These are phyloP conservation scores for Holocentrus rufus DNA, from an alignment of 2,797 vertebrate genomes.

Conservation along the genomic window DNA sequence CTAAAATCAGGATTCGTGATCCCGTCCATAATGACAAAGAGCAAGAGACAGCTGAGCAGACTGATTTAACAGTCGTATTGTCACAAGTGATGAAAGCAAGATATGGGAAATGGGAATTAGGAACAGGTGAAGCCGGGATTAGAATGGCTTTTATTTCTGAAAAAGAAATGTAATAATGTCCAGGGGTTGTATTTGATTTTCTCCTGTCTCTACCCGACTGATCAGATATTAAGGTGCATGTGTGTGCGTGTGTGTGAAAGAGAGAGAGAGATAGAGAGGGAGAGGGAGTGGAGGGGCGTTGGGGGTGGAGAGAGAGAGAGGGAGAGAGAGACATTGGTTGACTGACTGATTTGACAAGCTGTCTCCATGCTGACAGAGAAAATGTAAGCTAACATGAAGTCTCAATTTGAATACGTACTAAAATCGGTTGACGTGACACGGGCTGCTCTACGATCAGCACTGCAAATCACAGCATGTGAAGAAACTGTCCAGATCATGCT, in stretches of 20 bases:
- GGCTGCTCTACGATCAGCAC: background rate
- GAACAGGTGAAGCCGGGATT: background rate
- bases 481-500: background rate
- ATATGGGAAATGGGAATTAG: too few relatives aligned
- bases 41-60: too few relatives aligned
- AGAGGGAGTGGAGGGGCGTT: too few relatives aligned
- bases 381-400: background rate
- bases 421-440: slow-evolving; percentile 8
- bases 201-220: background rate
- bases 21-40: too few relatives aligned
- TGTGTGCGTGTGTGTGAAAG: background rate
- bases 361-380: slow-evolving; percentile 1
- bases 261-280: background rate
- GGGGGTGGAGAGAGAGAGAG: slow-evolving; percentile 11
- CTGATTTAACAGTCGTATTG: too few relatives aligned
- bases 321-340: background rate
- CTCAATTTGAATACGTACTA: background rate
- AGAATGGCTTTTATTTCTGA: background rate
- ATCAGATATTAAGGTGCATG: background rate
- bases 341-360: slow-evolving; percentile 11
- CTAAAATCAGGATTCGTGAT: background rate
- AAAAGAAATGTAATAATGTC: slow-evolving; percentile 7
- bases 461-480: background rate
- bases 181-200: slow-evolving; percentile 15
- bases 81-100: too few relatives aligned